Evolutionary conservation across 1,140 invertebrate species (phyloP), one percentile per base, ranked within the genome.

Genomic region (Diploscapter pachys): DNA sequence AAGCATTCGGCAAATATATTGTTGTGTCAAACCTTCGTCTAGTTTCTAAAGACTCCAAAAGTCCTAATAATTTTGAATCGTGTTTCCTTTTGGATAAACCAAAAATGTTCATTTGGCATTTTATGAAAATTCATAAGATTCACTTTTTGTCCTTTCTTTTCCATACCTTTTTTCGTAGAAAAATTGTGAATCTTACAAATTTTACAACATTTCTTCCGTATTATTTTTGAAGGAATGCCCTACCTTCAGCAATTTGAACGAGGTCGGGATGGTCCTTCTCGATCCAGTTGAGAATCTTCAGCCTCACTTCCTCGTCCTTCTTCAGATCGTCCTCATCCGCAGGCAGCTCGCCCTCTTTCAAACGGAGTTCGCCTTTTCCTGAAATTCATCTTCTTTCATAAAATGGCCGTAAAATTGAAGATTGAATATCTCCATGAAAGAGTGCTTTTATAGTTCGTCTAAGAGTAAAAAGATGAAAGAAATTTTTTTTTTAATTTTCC

Each of bases 351-450:
- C 72, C 65, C 2, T 51, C 64, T n/a, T 71, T 72, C 48, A 73
- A 63, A 48, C 78, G 71, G 9, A 78, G 13, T 5, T 72, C 76
- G n/a, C 73, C n/a, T 51, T 75, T 69, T 50, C 71, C 70, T 65
- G 63, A 53, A 31, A 57, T 55, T 50, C 72, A 65, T 6, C 71
- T 48, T 9, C 57, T 73, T 11, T 62, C 74, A 52, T 72, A 59
- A 3, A 71, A 64, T 50, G 51, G n/a, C 48, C 66, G 51, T 11
- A 74, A 51, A 48, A 72, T 63, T 4, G 64, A 55, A 2, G 55
- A 52, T 67, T 82, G 80, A 4, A 83, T 80, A 59, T 83, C 82
- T 4, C 74, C 79, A 81, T 83, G 71, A 63, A 82, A 67, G 59
- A 63, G 5, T 13, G 49, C 61, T 50, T 61, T 62, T 55, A 31